Conservation (phyloP, 2,797 vertebrate genomes). For the Micromesistius poutassou region DNA sequence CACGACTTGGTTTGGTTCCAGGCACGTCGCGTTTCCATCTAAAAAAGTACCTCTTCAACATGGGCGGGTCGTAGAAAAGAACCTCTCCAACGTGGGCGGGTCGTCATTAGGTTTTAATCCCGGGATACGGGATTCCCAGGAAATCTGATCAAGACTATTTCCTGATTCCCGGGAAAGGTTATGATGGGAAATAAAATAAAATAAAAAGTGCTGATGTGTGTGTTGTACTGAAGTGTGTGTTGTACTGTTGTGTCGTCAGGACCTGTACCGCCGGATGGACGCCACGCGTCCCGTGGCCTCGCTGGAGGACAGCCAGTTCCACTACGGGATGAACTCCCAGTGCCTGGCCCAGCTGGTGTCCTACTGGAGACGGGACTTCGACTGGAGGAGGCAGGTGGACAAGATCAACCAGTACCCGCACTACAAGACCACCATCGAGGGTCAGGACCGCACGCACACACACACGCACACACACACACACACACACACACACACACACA, state of each 20-base stretch:
- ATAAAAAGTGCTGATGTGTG: not conserved
- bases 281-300: constrained; percentile 70
- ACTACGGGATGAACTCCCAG: constrained; percentile 83
- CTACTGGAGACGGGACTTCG: constrained; percentile 85
- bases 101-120: too few relatives aligned
- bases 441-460: constrained; percentile 50
- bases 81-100: too few relatives aligned
- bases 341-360: constrained; percentile 78
- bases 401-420: constrained; percentile 83
- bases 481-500: too few relatives aligned
- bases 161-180: too few relatives aligned
- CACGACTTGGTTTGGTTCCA: too few relatives aligned
- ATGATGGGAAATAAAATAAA: too few relatives aligned
- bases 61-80: too few relatives aligned
- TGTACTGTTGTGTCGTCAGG: constrained; percentile 58
- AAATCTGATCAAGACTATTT: too few relatives aligned
- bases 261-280: constrained; percentile 79
- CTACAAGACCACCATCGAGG: constrained; percentile 86
- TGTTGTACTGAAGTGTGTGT: not conserved
- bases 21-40: too few relatives aligned
- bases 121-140: too few relatives aligned
- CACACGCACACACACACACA: not conserved
- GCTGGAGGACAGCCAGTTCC: constrained; percentile 79
- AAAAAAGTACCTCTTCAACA: too few relatives aligned
- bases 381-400: constrained; percentile 83